These are phyloP conservation scores for Ornithoptera priamus DNA, from an alignment of 2,888 invertebrate species.

Conservation along the genomic window DNA sequence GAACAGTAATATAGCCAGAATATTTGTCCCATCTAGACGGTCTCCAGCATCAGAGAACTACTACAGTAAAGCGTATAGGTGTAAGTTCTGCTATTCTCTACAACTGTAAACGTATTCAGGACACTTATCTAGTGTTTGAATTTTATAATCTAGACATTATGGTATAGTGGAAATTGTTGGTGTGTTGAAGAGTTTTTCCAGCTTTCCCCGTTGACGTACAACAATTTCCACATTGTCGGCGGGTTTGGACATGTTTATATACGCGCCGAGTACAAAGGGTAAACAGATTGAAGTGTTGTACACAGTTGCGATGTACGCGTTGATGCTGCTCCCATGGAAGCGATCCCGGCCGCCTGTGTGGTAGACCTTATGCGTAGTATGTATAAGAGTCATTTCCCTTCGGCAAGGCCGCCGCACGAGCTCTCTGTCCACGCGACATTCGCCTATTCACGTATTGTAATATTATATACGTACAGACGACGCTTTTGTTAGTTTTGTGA, in stretches of 20 bases:
- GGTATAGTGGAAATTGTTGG: background rate
- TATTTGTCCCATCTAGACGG: too few species aligned
- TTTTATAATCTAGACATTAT: too few species aligned
- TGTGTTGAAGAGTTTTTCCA: background rate
- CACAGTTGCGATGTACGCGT: constrained; percentile 9
- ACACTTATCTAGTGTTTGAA: too few species aligned
- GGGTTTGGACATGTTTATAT: constrained; percentile 8
- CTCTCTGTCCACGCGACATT: constrained; percentile 26
- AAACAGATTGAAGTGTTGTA: constrained; percentile 20
- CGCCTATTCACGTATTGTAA: constrained; percentile 30
- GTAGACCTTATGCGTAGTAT: background rate
- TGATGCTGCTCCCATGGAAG: constrained; percentile 15
- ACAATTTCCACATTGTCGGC: background rate
- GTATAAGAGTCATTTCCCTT: constrained; percentile 20
- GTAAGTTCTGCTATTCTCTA: too few species aligned
- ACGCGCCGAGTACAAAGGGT: constrained; percentile 3
- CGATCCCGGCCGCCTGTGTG: background rate
- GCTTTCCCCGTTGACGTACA: background rate
- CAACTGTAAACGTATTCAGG: too few species aligned
- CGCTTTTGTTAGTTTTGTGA: constrained; percentile 54
- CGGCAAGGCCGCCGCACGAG: constrained; percentile 6
- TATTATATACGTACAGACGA: constrained; percentile 30
- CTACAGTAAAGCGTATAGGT: too few species aligned
- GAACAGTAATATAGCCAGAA: too few species aligned
- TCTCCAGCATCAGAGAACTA: too few species aligned